A percentile compares a stretch with the other conserved stretches of the same genome.
Conservation (phyloP, 1,140 invertebrate genomes). For the Dreissena rostriformis region DNA sequence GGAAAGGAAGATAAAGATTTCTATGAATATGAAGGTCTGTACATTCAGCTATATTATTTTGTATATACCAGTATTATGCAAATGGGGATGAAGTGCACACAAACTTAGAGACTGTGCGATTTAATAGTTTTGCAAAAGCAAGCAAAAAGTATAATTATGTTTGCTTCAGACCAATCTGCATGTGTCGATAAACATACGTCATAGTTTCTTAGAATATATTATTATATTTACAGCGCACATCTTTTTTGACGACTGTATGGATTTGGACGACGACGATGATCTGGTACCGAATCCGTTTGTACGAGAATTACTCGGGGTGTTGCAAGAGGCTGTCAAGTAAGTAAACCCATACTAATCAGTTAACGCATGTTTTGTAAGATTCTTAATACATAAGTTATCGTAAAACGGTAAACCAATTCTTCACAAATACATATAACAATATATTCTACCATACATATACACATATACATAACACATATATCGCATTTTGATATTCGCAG, state of each 20-base stretch:
- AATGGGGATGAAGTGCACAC: not conserved
- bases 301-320: constrained; percentile 92
- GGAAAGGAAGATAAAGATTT: constrained; percentile 96
- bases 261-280: constrained; percentile 84
- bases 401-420: not conserved
- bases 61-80: not conserved
- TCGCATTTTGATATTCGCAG: not conserved
- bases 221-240: constrained; percentile 88
- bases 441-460: not conserved
- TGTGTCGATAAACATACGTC: not conserved
- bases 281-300: constrained; percentile 97
- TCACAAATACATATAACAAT: not conserved
- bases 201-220: not conserved
- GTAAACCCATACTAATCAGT: not conserved
- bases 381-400: not conserved
- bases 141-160: not conserved
- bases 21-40: constrained; percentile 94
- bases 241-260: constrained; percentile 98
- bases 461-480: not conserved
- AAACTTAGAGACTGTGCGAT: not conserved
- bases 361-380: not conserved
- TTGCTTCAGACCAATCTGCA: not conserved
- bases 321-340: constrained; percentile 94
- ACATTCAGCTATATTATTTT: not conserved
- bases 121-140: not conserved